Evolutionary conservation across 2,888 invertebrate genomes (phyloP), one percentile per base, ranked within the genome.

Genomic region (Netelia melanura): DNA sequence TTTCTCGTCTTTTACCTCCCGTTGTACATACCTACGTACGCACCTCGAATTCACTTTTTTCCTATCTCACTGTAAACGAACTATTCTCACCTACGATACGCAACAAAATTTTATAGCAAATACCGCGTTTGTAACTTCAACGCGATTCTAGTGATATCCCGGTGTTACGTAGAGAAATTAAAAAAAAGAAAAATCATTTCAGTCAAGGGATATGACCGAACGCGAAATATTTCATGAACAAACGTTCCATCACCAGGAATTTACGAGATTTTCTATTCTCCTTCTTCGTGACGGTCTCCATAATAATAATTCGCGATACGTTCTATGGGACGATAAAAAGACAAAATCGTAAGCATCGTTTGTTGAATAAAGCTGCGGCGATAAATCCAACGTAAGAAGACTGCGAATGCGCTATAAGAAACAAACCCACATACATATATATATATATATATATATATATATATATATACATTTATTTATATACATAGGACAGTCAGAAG

Each of bases 21-120:
- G 56, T 23, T 67, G 14, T 65, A 23, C 67, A 44, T 56, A 65
- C 54, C n/a, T 54, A 75, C 52, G 14, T 48, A 48, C 14, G 17
- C 64, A 65, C 67, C 54, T 76, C 65, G 38, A 23, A 38, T 43
- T 56, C 9, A 54, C 56, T 38, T 52, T 65, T 76, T 76, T 67
- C 54, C 2, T 56, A 43, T 38, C 54, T 44, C 38, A 6, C 6
- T 65, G 1, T 76, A 76, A 54, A 44, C 64, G 23, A 6, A 2
- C 23, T 75, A 30, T 44, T n/a, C 25, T 3, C 65, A 10, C 23
- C 38, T 17, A 74, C 11, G 30, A n/a, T 54, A 11, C 3, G 9
- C 2, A 38, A 38, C 5, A 38, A 38, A 5, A 38, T 38, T 5
- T 38, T 38, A 38, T 6, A 0, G 0, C 38, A 5, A 6, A 38